Evolutionary conservation across 2,113 vertebrate species (phyloP).

Genomic region (Hippocampus guttulatus): DNA sequence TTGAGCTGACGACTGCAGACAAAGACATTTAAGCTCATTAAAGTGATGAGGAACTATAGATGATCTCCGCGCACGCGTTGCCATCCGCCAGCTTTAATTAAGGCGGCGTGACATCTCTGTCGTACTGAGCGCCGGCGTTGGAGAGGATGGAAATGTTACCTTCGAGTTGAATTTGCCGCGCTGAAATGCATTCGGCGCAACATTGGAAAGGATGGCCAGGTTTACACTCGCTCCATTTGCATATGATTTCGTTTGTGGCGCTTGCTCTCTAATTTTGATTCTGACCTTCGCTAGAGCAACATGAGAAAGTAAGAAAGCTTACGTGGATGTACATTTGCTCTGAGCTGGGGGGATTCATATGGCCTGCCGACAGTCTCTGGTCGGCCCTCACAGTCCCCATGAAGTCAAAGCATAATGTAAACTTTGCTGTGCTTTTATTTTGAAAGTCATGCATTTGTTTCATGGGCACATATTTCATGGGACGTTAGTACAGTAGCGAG

Average conservation of each 20-base stretch:
- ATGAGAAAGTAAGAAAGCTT: not conserved
- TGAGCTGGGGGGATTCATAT: no score
- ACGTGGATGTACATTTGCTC: not conserved
- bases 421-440: no score
- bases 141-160: conserved; percentile 59
- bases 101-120: conserved; percentile 61
- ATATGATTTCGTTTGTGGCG: not conserved
- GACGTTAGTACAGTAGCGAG: no score
- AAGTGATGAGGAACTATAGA: conserved; percentile 68
- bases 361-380: no score
- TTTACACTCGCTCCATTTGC: not conserved
- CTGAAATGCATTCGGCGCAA: conserved; percentile 36
- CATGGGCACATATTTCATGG: no score
- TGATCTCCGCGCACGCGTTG: conserved; percentile 55
- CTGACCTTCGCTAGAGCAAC: not conserved
- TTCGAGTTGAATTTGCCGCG: conserved; percentile 52
- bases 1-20: conserved; percentile 64
- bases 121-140: conserved; percentile 31
- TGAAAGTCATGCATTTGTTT: no score
- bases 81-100: conserved; percentile 66
- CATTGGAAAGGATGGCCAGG: not conserved
- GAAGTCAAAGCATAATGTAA: no score
- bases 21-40: conserved; percentile 69
- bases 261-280: not conserved
- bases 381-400: no score